Percentiles rank a stretch among this genome's conserved stretches.
Conservation (phyloP, 35 echinoderm and acorn worm species). For the Apostichopus japonicus region DNA sequence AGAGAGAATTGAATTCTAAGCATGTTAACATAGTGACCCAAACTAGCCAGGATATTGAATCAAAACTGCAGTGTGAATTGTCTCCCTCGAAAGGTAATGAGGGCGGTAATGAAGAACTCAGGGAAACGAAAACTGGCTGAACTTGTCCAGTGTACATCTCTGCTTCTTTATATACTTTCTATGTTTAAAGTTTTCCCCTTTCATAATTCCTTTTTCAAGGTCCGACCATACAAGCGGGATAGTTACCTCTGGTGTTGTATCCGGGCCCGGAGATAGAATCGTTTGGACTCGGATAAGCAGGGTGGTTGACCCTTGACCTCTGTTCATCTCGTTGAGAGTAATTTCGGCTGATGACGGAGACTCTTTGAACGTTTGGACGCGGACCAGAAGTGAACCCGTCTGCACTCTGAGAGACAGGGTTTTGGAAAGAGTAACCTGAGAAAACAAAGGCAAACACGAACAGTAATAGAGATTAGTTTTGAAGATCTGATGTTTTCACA, state of each 20-base stretch:
- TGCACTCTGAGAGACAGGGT: neutral
- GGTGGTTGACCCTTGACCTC: constrained; percentile 14
- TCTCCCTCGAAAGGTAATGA: too few species aligned
- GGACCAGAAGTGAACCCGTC: neutral
- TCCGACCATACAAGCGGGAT: neutral
- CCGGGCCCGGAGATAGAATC: neutral
- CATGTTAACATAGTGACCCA: too few species aligned
- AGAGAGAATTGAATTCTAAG: too few species aligned
- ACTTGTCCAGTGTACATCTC: too few species aligned
- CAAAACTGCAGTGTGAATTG: too few species aligned
- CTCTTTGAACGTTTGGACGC: constrained; percentile 61
- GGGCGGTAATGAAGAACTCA: too few species aligned
- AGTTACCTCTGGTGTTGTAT: constrained; percentile 24
- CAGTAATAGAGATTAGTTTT: neutral
- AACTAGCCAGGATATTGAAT: too few species aligned
- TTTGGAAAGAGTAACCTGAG: constrained; percentile 14
- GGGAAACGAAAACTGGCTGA: too few species aligned
- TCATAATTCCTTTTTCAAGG: neutral
- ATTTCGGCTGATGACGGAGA: constrained; percentile 79
- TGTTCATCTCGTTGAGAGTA: constrained; percentile 51
- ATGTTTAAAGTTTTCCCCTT: too few species aligned
- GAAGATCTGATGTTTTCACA: neutral
- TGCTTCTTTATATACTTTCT: too few species aligned
- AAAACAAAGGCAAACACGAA: neutral
- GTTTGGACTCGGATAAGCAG: neutral